These are phyloP conservation scores for Sitta europaea DNA, from an alignment of 2,113 vertebrate species.

Conservation along the genomic window DNA sequence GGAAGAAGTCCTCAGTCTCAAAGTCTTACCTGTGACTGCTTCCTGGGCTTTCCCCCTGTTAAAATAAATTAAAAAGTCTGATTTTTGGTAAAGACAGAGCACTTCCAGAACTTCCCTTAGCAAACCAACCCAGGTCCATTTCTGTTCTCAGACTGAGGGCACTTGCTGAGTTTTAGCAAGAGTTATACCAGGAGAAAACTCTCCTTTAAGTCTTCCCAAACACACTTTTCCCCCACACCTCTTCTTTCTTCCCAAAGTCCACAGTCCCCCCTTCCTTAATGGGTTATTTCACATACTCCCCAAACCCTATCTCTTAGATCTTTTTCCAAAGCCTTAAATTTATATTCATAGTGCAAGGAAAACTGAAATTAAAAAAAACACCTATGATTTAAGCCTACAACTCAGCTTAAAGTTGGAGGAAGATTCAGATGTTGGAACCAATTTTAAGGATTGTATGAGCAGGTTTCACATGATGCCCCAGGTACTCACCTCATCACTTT, in stretches of 20 bases:
- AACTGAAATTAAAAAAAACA: background rate
- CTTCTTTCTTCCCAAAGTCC: background rate
- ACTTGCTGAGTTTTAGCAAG: background rate
- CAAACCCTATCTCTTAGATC: background rate
- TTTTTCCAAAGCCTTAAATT: background rate
- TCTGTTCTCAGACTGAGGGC: background rate
- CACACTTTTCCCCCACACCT: accelerated
- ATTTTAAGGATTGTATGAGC: background rate
- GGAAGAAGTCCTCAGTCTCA: background rate
- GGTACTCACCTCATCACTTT: constrained; percentile 81
- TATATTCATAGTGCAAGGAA: background rate
- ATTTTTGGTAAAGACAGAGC: background rate
- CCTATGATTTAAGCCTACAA: background rate
- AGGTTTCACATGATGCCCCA: background rate
- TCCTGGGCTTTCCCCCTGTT: constrained; percentile 80
- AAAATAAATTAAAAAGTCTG: background rate
- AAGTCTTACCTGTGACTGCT: constrained; percentile 76
- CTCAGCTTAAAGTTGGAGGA: background rate
- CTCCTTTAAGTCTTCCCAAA: background rate
- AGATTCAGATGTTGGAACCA: background rate
- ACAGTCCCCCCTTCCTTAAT: background rate
- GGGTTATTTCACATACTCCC: background rate
- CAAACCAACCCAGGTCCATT: background rate
- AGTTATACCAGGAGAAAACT: background rate
- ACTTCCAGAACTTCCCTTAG: background rate